These are phyloP conservation scores for Lumbricus terrestris DNA, from an alignment of 2,888 invertebrate genomes.

Conservation along the genomic window DNA sequence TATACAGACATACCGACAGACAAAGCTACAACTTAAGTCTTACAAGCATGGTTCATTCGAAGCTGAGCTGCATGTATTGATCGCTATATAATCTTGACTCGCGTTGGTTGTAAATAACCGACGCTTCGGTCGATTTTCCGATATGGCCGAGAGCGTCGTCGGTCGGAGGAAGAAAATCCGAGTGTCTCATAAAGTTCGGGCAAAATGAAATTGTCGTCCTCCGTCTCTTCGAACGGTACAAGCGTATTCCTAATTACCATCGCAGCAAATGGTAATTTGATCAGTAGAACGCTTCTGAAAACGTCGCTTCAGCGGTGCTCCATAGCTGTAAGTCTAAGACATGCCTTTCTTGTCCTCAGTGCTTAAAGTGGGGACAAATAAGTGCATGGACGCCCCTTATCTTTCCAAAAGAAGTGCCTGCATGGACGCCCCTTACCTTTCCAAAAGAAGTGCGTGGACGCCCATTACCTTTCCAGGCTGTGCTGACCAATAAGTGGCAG, in stretches of 20 bases:
- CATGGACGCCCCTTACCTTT: too few species aligned
- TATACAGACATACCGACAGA: background rate
- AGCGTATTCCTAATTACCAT: conserved; percentile 3
- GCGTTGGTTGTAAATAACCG: background rate
- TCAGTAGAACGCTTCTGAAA: background rate
- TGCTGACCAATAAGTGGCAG: too few species aligned
- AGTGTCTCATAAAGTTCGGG: background rate
- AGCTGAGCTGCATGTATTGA: background rate
- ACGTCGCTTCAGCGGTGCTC: background rate
- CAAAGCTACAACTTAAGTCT: background rate
- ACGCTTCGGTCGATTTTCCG: background rate
- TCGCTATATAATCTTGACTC: conserved; percentile 3
- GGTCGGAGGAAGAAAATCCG: too few species aligned
- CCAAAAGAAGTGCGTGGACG: too few species aligned
- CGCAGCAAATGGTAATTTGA: background rate
- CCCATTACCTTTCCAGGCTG: too few species aligned
- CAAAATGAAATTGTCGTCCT: background rate
- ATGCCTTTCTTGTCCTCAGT: too few species aligned
- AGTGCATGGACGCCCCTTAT: too few species aligned
- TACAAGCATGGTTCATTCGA: background rate
- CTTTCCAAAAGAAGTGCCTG: too few species aligned
- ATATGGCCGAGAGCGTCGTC: background rate
- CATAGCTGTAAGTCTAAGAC: background rate
- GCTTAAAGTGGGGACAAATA: too few species aligned
- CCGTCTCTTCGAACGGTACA: background rate